phyloP scores from a whole-genome alignment of 2,888 invertebrate species.

The Cephonodes hylas region DNA sequence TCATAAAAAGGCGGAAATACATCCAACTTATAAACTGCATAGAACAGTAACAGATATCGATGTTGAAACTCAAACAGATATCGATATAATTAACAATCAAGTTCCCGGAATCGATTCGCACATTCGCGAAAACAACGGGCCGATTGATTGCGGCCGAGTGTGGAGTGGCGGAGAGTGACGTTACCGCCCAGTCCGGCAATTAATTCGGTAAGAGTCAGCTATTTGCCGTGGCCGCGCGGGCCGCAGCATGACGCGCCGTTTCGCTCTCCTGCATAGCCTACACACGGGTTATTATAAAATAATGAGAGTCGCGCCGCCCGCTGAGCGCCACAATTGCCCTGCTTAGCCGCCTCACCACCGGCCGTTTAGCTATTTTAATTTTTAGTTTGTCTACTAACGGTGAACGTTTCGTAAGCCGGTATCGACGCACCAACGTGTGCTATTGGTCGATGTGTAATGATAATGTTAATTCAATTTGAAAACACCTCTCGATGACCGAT shows the following conservation, averaged over 20 bases:
- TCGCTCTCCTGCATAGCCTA: conserved; percentile 57
- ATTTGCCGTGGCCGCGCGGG: conserved; percentile 52
- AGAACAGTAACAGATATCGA: not conserved
- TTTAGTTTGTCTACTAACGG: conserved; percentile 80
- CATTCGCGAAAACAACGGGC: conserved; percentile 48
- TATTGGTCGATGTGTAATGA: not conserved
- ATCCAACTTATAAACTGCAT: no score
- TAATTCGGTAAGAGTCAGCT: conserved; percentile 72
- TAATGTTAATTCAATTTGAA: conserved; percentile 9
- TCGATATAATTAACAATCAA: not conserved
- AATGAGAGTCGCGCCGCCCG: conserved; percentile 78
- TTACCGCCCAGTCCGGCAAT: conserved; percentile 75
- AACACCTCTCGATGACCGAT: conserved; percentile 10
- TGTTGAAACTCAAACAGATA: not conserved
- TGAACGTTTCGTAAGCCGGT: conserved; percentile 63
- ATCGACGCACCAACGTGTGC: conserved; percentile 54
- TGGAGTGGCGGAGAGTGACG: conserved; percentile 47
- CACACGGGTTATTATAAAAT: conserved; percentile 77
- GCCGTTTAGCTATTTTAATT: conserved; percentile 80
- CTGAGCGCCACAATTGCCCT: conserved; percentile 78
- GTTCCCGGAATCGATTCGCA: not conserved
- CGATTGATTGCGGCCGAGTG: conserved; percentile 34
- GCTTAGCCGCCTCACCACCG: conserved; percentile 72
- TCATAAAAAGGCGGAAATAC: no score
- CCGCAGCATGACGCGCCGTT: conserved; percentile 72